These are phyloP conservation scores for Netelia fuscicornis DNA, from an alignment of 2,888 invertebrate genomes.

Conservation along the genomic window DNA sequence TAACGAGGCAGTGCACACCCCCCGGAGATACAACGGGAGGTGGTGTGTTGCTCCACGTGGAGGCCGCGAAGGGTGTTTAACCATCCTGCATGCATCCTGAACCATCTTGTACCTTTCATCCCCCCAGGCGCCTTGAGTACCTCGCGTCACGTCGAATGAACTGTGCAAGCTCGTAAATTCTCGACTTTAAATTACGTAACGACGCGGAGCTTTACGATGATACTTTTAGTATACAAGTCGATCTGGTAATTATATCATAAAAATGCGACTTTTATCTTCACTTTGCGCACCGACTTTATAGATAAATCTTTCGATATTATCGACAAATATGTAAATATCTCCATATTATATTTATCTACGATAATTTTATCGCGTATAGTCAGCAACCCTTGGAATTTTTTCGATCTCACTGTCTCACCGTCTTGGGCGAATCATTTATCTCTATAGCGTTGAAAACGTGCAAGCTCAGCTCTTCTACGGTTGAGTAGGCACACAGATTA, in stretches of 20 bases:
- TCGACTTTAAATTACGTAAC: conserved; percentile 22
- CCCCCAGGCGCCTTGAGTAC: conserved; percentile 19
- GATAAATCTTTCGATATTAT: no score
- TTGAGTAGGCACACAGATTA: conserved; percentile 33
- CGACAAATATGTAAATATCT: no score
- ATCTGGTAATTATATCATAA: no score
- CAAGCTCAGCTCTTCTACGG: conserved; percentile 57
- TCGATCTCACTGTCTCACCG: not conserved
- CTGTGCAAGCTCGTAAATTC: conserved; percentile 49
- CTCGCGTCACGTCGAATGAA: conserved; percentile 25
- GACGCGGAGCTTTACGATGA: not conserved
- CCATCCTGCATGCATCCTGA: conserved; percentile 20
- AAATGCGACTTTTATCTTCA: no score
- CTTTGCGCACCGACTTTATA: no score
- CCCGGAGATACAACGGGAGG: conserved; percentile 44
- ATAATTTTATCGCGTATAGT: not conserved
- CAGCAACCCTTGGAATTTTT: not conserved
- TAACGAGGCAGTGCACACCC: conserved; percentile 66
- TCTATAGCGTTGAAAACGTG: conserved; percentile 50
- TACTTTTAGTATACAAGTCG: not conserved
- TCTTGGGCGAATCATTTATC: not conserved
- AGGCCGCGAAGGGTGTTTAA: conserved; percentile 47
- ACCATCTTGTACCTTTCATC: not conserved
- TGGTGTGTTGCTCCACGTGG: conserved; percentile 22
- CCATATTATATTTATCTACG: no score